Evolutionary conservation across 2,113 vertebrate genomes (phyloP).

Genomic region (Mixornis gularis): DNA sequence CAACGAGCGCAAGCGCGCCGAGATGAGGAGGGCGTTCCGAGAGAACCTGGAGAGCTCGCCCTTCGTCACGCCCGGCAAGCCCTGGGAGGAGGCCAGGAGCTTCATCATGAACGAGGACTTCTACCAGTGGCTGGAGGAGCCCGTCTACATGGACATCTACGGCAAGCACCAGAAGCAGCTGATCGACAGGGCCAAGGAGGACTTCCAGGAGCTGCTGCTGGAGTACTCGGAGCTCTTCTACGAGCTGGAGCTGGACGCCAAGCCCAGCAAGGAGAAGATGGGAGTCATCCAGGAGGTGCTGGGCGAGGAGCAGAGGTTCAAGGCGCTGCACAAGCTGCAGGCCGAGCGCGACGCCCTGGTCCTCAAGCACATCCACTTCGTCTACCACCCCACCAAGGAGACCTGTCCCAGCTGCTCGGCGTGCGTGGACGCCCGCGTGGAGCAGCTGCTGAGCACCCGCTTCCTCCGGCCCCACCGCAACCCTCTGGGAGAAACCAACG

Average conservation of each 20-base stretch:
- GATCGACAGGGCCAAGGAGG: constrained; percentile 94
- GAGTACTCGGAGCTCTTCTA: constrained; percentile 98
- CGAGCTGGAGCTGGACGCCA: constrained; percentile 93
- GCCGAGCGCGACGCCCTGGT: constrained; percentile 93
- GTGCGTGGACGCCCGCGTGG: constrained; percentile 88
- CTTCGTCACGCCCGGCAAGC: constrained; percentile 92
- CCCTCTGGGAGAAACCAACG: constrained; percentile 61
- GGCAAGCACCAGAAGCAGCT: constrained; percentile 92
- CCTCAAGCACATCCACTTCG: constrained; percentile 98
- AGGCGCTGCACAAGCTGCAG: constrained; percentile 91
- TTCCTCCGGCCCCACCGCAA: constrained; percentile 66
- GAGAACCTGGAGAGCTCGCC: constrained; percentile 86
- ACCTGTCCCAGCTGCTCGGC: constrained; percentile 86
- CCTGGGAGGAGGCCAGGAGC: constrained; percentile 94
- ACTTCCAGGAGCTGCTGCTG: constrained; percentile 93
- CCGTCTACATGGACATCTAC: constrained; percentile 90
- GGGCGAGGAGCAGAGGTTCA: constrained; percentile 92
- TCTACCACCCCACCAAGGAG: constrained; percentile 96
- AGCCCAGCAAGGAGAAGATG: constrained; percentile 99
- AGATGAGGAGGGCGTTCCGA: constrained; percentile 88
- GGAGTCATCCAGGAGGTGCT: constrained; percentile 92
- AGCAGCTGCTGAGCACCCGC: constrained; percentile 82
- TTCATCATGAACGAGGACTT: constrained; percentile 97
- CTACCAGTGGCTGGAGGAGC: constrained; percentile 91
- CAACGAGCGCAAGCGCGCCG: constrained; percentile 82